These are phyloP conservation scores for Microtus oregoni DNA, from an alignment of 2,113 vertebrate species.

Conservation along the genomic window DNA sequence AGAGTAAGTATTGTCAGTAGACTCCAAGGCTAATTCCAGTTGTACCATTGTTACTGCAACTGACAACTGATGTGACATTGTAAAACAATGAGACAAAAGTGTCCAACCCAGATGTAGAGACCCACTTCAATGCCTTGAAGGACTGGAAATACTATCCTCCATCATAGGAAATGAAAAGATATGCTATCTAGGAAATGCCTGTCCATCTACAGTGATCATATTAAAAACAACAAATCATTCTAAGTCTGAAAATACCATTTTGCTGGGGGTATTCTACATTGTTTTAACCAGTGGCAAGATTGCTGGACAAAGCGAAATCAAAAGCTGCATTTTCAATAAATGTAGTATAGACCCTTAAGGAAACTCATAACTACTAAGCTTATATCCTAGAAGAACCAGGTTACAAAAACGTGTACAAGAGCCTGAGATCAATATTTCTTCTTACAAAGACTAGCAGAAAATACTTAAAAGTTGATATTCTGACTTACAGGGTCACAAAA, in stretches of 20 bases:
- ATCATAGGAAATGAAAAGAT: slow-evolving; percentile 25
- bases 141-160: neutral
- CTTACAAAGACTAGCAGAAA: slow-evolving; percentile 53
- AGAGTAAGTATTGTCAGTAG: neutral
- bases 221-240: neutral
- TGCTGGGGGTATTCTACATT: slow-evolving; percentile 38
- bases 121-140: neutral
- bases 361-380: slow-evolving; percentile 61
- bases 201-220: slow-evolving; percentile 27
- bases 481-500: slow-evolving; percentile 26
- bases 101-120: slow-evolving; percentile 14
- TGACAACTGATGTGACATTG: neutral
- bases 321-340: slow-evolving; percentile 69
- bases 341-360: neutral
- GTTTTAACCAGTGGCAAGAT: slow-evolving; percentile 61
- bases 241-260: slow-evolving; percentile 60
- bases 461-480: slow-evolving; percentile 31
- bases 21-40: slow-evolving; percentile 51
- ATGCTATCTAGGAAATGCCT: neutral
- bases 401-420: neutral
- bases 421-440: slow-evolving; percentile 27
- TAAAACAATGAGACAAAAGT: slow-evolving; percentile 49
- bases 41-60: neutral
- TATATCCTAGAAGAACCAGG: slow-evolving; percentile 8
- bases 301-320: slow-evolving; percentile 61